phyloP scores from a whole-genome alignment of 1,140 invertebrate species.

The Hylaeus anthracinus region DNA sequence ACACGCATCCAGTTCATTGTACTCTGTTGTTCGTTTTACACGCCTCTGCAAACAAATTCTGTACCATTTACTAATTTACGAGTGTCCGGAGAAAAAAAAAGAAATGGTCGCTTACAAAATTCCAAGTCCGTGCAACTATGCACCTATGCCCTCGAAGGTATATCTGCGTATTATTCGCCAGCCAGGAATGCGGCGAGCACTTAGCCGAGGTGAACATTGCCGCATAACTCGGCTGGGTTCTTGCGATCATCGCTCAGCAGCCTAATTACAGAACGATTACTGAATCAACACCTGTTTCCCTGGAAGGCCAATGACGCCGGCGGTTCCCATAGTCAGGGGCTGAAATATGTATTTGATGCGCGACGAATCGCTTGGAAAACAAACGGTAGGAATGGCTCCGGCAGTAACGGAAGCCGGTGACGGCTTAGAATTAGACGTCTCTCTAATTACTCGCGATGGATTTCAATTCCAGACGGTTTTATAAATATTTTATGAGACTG shows the following conservation, averaged over 20 bases:
- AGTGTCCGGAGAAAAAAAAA: too few relatives aligned
- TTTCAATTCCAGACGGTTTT: neutral
- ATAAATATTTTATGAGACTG: slow-evolving; percentile 22
- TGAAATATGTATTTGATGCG: slow-evolving; percentile 21
- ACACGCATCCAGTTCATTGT: too few relatives aligned
- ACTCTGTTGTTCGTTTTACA: too few relatives aligned
- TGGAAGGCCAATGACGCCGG: slow-evolving; percentile 62
- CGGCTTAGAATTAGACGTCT: slow-evolving; percentile 9
- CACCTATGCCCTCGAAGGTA: neutral
- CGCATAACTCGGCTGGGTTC: slow-evolving; percentile 65
- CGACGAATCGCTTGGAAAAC: slow-evolving; percentile 15
- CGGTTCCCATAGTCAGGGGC: slow-evolving; percentile 40
- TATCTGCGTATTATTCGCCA: slow-evolving; percentile 39
- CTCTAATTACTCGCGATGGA: slow-evolving; percentile 1
- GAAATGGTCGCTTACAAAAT: too few relatives aligned
- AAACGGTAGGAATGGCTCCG: neutral
- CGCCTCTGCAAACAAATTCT: too few relatives aligned
- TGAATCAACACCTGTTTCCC: slow-evolving; percentile 74
- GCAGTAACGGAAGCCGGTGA: slow-evolving; percentile 13
- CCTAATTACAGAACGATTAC: slow-evolving; percentile 71
- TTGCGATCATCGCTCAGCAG: slow-evolving; percentile 70
- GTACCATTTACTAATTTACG: too few relatives aligned
- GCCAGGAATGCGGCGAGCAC: slow-evolving; percentile 71
- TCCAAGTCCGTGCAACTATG: too few relatives aligned
- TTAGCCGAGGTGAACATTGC: slow-evolving; percentile 48